Evolutionary conservation across 2,888 invertebrate species (phyloP).

Genomic region (Mythimna vitellina): DNA sequence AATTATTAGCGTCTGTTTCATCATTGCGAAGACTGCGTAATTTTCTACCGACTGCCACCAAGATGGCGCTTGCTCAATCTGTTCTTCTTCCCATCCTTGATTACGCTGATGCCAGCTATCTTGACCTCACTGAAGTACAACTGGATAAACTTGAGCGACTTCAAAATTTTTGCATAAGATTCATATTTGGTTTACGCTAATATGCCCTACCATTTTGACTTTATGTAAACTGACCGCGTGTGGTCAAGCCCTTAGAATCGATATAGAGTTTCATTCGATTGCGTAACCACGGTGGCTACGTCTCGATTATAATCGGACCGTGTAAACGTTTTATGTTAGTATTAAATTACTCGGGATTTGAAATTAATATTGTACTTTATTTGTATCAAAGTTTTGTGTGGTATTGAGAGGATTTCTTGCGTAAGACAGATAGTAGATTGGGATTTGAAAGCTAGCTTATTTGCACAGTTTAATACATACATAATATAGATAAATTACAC

Average conservation of each 20-base stretch:
- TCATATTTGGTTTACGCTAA: no score
- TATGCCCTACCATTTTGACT: background rate
- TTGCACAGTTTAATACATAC: background rate
- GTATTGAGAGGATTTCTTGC: conserved; percentile 27
- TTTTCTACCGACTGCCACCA: no score
- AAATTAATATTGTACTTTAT: conserved; percentile 58
- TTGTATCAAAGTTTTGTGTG: conserved; percentile 29
- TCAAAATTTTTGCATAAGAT: no score
- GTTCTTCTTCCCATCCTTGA: no score
- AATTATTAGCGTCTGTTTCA: no score
- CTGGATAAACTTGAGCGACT: no score
- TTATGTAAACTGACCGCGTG: conserved; percentile 12
- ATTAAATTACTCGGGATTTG: conserved; percentile 48
- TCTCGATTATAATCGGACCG: conserved; percentile 61
- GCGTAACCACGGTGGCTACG: conserved; percentile 57
- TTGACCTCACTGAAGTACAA: no score
- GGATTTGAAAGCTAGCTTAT: background rate
- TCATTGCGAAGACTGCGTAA: no score
- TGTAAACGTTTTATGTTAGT: conserved; percentile 53
- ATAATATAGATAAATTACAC: no score
- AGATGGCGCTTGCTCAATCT: no score
- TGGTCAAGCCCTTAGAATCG: conserved; percentile 34
- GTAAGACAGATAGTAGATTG: conserved; percentile 17
- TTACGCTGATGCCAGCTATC: no score
- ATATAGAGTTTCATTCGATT: conserved; percentile 64